These are phyloP conservation scores for Temnothorax rugatulus DNA, from an alignment of 2,888 invertebrate species.

Conservation along the genomic window DNA sequence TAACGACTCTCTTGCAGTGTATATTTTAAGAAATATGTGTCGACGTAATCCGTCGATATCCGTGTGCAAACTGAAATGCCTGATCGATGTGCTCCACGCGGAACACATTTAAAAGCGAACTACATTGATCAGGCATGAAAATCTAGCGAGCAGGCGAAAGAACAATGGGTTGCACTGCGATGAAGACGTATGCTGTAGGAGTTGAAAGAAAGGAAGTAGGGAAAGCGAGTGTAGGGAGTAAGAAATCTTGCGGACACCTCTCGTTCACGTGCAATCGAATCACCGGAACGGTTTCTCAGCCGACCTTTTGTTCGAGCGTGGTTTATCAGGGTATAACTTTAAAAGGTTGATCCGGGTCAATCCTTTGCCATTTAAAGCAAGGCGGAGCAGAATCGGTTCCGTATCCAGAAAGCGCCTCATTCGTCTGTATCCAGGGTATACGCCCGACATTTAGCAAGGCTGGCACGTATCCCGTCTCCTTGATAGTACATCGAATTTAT, in stretches of 20 bases:
- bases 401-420: slow-evolving; percentile 16
- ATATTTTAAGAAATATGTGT: slow-evolving; percentile 6
- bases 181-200: slow-evolving; percentile 10
- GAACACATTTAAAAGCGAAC: not conserved
- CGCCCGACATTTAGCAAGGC: slow-evolving; percentile 44
- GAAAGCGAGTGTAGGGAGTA: slow-evolving; percentile 26
- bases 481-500: slow-evolving; percentile 74
- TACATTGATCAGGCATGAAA: slow-evolving; percentile 27
- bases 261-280: slow-evolving; percentile 55
- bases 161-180: slow-evolving; percentile 21
- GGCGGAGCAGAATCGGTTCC: slow-evolving; percentile 53
- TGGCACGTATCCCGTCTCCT: slow-evolving; percentile 66
- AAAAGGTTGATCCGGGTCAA: slow-evolving; percentile 62
- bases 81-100: slow-evolving; percentile 12
- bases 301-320: slow-evolving; percentile 65
- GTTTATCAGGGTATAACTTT: slow-evolving; percentile 70
- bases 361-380: slow-evolving; percentile 66
- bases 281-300: not conserved
- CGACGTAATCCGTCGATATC: not conserved
- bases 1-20: not conserved
- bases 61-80: not conserved
- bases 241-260: slow-evolving; percentile 50
- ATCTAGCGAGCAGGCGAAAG: slow-evolving; percentile 28
- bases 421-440: slow-evolving; percentile 4
- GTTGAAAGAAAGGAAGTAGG: slow-evolving; percentile 12